Evolutionary conservation across 2,888 invertebrate genomes (phyloP).

Genomic region (Acronicta psi): DNA sequence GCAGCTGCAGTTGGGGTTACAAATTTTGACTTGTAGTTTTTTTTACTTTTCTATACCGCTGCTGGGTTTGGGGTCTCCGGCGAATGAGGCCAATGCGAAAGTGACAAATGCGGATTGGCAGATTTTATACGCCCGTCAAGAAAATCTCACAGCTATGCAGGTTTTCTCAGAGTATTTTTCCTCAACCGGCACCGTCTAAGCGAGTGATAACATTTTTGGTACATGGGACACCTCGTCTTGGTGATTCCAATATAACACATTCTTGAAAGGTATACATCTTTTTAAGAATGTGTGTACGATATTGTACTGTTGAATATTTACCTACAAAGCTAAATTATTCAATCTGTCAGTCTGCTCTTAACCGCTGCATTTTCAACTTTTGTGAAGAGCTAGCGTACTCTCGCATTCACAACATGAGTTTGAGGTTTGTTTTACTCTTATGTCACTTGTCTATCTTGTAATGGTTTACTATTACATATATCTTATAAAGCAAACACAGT

Average conservation of each 20-base stretch:
- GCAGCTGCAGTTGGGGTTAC: neutral
- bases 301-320: neutral
- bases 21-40: neutral
- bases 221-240: no score
- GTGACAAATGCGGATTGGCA: no score
- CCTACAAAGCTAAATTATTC: conserved; percentile 31
- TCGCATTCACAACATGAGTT: conserved; percentile 7
- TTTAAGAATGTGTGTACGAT: neutral
- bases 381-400: conserved; percentile 13
- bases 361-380: conserved; percentile 28
- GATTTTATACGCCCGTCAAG: no score
- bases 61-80: no score
- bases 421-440: conserved; percentile 16
- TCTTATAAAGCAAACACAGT: no score
- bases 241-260: no score
- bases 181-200: no score
- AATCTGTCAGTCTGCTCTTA: conserved; percentile 20
- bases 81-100: no score
- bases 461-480: neutral
- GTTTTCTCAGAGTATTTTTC: no score
- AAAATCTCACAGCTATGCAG: no score
- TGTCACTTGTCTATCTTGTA: conserved; percentile 1
- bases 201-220: no score
- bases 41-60: neutral
- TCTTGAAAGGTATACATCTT: no score